Conservation (phyloP, 2,113 vertebrate species). For the Megalops atlanticus region DNA sequence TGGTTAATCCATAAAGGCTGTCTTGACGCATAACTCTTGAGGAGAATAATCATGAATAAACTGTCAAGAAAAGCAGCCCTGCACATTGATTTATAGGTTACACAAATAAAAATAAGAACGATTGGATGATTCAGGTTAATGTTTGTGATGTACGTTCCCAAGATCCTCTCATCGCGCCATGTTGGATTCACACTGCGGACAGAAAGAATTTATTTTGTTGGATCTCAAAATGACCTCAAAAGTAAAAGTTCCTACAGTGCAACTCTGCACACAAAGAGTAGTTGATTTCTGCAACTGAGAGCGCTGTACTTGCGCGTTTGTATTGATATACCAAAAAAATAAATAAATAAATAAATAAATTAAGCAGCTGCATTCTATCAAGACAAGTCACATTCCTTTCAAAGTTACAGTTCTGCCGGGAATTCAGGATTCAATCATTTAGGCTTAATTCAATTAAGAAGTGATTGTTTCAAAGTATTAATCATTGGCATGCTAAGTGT, state of each 20-base stretch:
- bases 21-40: neutral
- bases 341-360: no score
- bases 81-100: neutral
- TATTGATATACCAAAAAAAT: no score
- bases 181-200: no score
- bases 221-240: no score
- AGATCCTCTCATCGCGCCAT: no score
- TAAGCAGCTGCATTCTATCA: neutral
- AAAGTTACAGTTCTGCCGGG: neutral
- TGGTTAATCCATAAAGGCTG: neutral
- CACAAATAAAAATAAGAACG: neutral
- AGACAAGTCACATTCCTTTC: neutral
- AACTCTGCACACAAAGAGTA: no score
- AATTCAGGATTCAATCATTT: neutral
- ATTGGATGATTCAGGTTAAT: no score
- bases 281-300: neutral
- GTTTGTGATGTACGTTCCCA: neutral
- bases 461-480: neutral
- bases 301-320: neutral
- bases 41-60: neutral
- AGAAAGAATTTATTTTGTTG: no score
- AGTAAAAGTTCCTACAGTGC: no score
- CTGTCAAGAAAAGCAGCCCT: neutral
- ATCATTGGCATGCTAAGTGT: neutral
- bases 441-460: no score